A percentile compares a stretch with the other conserved stretches of the same genome.
Evolutionary conservation across 2,888 invertebrate species (phyloP).

Genomic region (Dasypolia templi): DNA sequence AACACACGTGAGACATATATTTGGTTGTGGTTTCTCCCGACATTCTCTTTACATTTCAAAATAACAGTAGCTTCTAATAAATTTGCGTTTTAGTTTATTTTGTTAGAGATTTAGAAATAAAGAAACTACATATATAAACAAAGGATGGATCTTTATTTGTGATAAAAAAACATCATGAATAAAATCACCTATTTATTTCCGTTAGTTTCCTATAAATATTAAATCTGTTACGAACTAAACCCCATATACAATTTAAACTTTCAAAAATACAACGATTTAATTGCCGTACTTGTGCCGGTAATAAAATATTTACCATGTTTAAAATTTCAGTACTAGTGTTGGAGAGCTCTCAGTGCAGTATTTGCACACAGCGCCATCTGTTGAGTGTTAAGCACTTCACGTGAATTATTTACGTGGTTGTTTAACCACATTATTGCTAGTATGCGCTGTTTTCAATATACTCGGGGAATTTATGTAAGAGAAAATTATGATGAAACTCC

Average conservation of each 20-base stretch:
- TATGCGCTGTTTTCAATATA: constrained; percentile 26
- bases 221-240: constrained; percentile 10
- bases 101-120: not conserved
- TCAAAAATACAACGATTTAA: constrained; percentile 16
- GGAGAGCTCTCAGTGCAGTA: constrained; percentile 49
- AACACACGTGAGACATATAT: not conserved
- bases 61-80: not conserved
- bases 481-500: not conserved
- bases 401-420: constrained; percentile 43
- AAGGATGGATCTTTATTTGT: not conserved
- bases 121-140: not conserved
- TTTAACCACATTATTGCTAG: constrained; percentile 34
- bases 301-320: constrained; percentile 55
- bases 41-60: not conserved
- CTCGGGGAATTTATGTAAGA: not conserved
- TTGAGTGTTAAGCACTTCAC: constrained; percentile 46
- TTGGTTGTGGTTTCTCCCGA: not conserved
- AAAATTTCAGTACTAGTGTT: constrained; percentile 45
- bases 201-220: constrained; percentile 34
- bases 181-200: constrained; percentile 24
- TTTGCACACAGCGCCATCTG: constrained; percentile 59
- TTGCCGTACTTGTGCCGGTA: constrained; percentile 14
- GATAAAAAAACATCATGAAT: constrained; percentile 2
- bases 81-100: not conserved
- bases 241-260: constrained; percentile 10